Conservation (phyloP, 1,140 invertebrate genomes). For the Drosophila biarmipes region DNA sequence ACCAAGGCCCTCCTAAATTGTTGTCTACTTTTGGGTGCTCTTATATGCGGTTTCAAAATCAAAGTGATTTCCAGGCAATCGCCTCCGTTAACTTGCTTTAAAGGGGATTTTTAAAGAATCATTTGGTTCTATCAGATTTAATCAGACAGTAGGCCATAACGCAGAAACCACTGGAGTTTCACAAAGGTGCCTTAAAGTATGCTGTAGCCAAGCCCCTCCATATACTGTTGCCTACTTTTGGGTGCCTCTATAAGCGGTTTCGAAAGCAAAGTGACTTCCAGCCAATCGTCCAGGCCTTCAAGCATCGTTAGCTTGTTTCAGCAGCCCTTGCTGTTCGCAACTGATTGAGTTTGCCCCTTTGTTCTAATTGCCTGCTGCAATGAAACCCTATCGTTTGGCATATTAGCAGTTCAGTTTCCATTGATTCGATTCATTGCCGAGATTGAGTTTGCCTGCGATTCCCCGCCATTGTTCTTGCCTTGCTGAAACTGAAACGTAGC, state of each 20-base stretch:
- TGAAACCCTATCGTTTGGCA: slow-evolving; percentile 19
- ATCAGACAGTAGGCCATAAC: too few species aligned
- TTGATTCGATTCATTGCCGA: slow-evolving; percentile 3
- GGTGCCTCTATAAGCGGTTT: too few species aligned
- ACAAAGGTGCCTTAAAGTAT: too few species aligned
- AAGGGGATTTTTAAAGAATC: too few species aligned
- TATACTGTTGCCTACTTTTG: too few species aligned
- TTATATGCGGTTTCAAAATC: background rate
- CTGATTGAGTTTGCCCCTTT: background rate
- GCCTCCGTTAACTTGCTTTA: too few species aligned
- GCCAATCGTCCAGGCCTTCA: background rate
- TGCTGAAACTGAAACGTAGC: slow-evolving; percentile 33
- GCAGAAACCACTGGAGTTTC: too few species aligned
- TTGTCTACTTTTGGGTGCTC: background rate
- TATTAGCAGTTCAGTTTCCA: slow-evolving; percentile 30
- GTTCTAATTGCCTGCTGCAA: slow-evolving; percentile 11
- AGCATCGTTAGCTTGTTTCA: background rate
- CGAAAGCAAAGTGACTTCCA: too few species aligned
- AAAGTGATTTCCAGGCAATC: too few species aligned
- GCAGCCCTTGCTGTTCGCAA: background rate
- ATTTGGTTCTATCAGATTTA: too few species aligned
- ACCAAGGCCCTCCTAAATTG: background rate
- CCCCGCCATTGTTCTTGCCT: slow-evolving; percentile 13
- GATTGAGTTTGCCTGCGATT: slow-evolving; percentile 27
- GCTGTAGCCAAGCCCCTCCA: too few species aligned